A percentile compares a stretch with the other conserved stretches of the same genome.
Evolutionary conservation across 2,888 invertebrate genomes (phyloP).

Genomic region (Horisme vitalbata): DNA sequence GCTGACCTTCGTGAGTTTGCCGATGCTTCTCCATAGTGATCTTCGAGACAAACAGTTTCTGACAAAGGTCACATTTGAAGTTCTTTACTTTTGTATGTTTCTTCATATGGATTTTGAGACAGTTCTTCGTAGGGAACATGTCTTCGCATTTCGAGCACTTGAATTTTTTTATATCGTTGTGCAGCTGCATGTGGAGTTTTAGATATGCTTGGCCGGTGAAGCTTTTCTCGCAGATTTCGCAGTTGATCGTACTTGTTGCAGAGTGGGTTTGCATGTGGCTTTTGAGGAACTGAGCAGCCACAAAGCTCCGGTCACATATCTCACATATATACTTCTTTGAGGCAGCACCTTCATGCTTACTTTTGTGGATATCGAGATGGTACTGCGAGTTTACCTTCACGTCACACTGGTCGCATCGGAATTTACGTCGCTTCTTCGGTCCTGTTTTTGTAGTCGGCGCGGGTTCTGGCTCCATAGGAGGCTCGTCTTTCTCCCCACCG

Average conservation of each 20-base stretch:
- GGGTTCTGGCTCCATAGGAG: conserved; percentile 60
- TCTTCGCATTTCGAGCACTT: conserved; percentile 77
- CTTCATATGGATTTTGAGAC: conserved; percentile 76
- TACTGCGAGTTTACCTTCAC: conserved; percentile 78
- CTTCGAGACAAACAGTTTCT: conserved; percentile 74
- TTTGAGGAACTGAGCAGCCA: conserved; percentile 75
- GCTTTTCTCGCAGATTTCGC: conserved; percentile 72
- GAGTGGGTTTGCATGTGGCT: conserved; percentile 79
- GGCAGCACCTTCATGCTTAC: conserved; percentile 70
- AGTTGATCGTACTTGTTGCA: conserved; percentile 67
- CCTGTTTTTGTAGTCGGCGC: conserved; percentile 51
- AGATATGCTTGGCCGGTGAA: conserved; percentile 76
- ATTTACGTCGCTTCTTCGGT: conserved; percentile 70
- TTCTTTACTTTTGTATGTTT: conserved; percentile 78
- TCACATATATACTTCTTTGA: conserved; percentile 74
- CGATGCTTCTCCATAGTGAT: conserved; percentile 77
- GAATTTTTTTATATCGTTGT: conserved; percentile 76
- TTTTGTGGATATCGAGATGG: conserved; percentile 73
- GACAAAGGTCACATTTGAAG: conserved; percentile 74
- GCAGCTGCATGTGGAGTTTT: conserved; percentile 76
- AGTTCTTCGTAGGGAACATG: conserved; percentile 76
- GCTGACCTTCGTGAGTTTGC: conserved; percentile 71
- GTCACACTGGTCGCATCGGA: conserved; percentile 74
- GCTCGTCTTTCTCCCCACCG: conserved; percentile 69
- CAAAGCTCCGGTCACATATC: conserved; percentile 73